Conservation (phyloP, 2,888 invertebrate genomes). For the Diarsia brunnea region DNA sequence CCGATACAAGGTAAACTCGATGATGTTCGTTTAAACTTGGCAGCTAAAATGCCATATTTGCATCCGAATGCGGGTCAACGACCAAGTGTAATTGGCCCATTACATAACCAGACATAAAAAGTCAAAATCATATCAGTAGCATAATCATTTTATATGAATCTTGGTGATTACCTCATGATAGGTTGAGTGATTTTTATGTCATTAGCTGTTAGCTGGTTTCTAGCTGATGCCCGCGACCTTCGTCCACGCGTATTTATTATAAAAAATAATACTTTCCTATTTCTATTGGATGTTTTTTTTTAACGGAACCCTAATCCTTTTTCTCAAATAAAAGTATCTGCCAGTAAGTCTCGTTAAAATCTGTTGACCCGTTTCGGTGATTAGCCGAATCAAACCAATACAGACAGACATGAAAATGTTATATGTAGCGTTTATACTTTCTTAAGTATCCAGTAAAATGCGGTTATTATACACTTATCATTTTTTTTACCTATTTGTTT, state of each 20-base stretch:
- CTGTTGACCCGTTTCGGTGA: not conserved
- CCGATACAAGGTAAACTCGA: not conserved
- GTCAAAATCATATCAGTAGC: slow-evolving; percentile 20
- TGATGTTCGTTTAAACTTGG: slow-evolving; percentile 3
- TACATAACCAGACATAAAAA: slow-evolving; percentile 25
- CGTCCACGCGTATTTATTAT: not conserved
- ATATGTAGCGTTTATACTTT: too few species aligned
- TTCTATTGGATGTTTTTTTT: not conserved
- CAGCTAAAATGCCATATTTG: not conserved
- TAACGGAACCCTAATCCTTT: not conserved
- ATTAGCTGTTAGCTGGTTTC: not conserved
- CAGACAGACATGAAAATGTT: too few species aligned
- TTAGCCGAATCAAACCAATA: not conserved
- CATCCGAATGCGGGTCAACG: slow-evolving; percentile 17
- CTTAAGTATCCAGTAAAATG: not conserved
- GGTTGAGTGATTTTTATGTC: not conserved
- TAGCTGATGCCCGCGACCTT: not conserved
- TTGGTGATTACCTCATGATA: not conserved
- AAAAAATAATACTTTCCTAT: not conserved
- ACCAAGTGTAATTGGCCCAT: slow-evolving; percentile 7
- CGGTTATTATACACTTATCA: too few species aligned
- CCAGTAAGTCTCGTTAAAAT: not conserved
- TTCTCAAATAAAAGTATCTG: not conserved
- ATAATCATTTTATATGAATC: slow-evolving; percentile 12
- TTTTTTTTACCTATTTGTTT: too few species aligned